phyloP scores from a whole-genome alignment of 2,113 vertebrate species.

The Seriola dumerili region DNA sequence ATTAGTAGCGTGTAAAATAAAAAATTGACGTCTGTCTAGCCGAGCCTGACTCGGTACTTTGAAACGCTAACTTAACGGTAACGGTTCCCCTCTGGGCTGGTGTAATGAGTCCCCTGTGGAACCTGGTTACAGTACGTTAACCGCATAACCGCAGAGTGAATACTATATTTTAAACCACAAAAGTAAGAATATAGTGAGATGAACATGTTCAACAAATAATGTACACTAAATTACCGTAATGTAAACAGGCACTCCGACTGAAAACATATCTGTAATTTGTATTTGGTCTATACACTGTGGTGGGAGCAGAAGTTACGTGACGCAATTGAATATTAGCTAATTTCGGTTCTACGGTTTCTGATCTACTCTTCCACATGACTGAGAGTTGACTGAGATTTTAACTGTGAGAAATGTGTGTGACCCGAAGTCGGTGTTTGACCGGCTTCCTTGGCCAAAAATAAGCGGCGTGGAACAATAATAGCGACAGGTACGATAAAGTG shows the following conservation, averaged over 20 bases:
- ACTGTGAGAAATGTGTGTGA: neutral
- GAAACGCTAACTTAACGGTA: neutral
- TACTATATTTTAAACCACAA: neutral
- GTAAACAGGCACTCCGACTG: neutral
- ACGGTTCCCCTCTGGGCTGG: slow-evolving; percentile 20
- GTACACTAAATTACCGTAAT: neutral
- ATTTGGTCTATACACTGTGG: neutral
- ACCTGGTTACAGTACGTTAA: neutral
- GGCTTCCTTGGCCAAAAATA: neutral
- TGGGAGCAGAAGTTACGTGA: neutral
- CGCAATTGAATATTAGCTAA: neutral
- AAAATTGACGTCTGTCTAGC: no score
- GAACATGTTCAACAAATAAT: neutral
- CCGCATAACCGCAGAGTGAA: neutral
- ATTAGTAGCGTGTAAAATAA: accelerated
- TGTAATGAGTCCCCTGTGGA: neutral
- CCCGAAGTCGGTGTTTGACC: neutral
- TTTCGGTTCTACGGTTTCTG: no score
- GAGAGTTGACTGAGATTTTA: neutral
- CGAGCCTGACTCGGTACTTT: neutral
- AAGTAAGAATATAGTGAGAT: neutral
- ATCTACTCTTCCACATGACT: neutral
- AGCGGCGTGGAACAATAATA: neutral
- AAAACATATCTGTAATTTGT: neutral
- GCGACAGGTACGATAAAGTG: neutral